phyloP scores from a whole-genome alignment of 2,113 vertebrate species.

The Porphyrio hochstetteri region DNA sequence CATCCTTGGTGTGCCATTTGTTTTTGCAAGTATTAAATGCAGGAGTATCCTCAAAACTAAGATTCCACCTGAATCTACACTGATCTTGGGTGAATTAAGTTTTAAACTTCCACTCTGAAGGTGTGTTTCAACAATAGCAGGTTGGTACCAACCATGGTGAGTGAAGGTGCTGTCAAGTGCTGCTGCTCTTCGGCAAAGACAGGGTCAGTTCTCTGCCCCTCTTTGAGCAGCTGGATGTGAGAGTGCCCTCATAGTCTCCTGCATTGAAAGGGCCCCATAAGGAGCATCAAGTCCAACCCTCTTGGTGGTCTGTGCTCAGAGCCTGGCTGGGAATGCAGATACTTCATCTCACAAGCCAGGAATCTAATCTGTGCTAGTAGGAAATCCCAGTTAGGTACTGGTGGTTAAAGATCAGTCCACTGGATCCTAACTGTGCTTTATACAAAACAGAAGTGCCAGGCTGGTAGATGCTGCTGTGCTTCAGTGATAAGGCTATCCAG shows the following conservation, averaged over 20 bases:
- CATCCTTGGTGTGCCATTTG: neutral
- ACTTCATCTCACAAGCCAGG: rapidly evolving
- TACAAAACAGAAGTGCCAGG: neutral
- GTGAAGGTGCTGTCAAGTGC: neutral
- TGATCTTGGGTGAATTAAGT: neutral
- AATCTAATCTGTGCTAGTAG: neutral
- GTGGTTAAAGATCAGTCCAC: neutral
- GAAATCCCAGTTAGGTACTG: neutral
- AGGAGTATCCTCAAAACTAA: neutral
- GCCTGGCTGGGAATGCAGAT: neutral
- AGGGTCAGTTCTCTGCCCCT: neutral
- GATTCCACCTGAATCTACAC: neutral
- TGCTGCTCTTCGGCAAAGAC: neutral
- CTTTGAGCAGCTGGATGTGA: neutral
- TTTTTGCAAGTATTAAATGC: neutral
- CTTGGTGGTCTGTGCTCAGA: neutral
- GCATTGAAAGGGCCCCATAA: too few species aligned
- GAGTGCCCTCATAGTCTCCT: neutral
- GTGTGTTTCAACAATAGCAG: rapidly evolving
- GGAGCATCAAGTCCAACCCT: neutral
- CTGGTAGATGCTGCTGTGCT: neutral
- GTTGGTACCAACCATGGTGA: neutral
- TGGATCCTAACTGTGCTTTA: neutral
- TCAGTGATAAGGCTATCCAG: neutral
- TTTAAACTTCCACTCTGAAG: neutral